Evolutionary conservation across 1,140 invertebrate genomes (phyloP), one percentile per base, ranked within the genome.

Genomic region (Venturia canescens): DNA sequence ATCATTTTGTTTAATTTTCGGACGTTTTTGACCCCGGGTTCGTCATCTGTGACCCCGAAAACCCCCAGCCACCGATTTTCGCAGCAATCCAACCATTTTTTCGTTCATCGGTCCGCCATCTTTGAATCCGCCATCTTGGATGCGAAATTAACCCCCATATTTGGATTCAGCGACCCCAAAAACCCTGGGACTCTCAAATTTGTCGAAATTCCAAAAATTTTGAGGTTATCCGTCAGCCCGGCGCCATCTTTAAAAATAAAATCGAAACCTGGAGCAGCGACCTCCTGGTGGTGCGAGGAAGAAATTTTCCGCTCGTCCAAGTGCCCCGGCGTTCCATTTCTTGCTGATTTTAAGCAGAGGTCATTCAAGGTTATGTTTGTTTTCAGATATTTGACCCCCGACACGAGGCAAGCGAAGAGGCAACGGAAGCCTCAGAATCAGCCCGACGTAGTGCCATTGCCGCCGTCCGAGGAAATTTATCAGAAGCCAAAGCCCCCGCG

Each of bases 321-420:
- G 7, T 9, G 38, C 0, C 38, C 50, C n/a, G n/a, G n/a, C n/a
- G n/a, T n/a, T n/a, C n/a, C n/a, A n/a, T n/a, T n/a, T n/a, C n/a
- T n/a, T n/a, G n/a, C n/a, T n/a, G 16, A n/a, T n/a, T 53, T 53
- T 53, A n/a, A n/a, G 16, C n/a, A n/a, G 50, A 53, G 50, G 3
- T n/a, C 50, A 53, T n/a, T 53, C n/a, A 21, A 53, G 50, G 50
- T 53, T n/a, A 53, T n/a, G 18, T 53, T 21, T 53, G 11, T 53
- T n/a, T 53, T 1, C 71, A 77, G 75, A 34, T 71, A 81, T 53
- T 21, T 84, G 29, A 82, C 83, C 63, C 80, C 83, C 79, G 94
- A 95, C 89, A 92, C 94, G 26, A 90, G 95, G 82, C 95, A 96
- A 84, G 94, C 94, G 0, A 94, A 94, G 63, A 92, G 95, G 69